phyloP scores from a whole-genome alignment of 2,888 invertebrate species.

The Apocheima hispidaria region DNA sequence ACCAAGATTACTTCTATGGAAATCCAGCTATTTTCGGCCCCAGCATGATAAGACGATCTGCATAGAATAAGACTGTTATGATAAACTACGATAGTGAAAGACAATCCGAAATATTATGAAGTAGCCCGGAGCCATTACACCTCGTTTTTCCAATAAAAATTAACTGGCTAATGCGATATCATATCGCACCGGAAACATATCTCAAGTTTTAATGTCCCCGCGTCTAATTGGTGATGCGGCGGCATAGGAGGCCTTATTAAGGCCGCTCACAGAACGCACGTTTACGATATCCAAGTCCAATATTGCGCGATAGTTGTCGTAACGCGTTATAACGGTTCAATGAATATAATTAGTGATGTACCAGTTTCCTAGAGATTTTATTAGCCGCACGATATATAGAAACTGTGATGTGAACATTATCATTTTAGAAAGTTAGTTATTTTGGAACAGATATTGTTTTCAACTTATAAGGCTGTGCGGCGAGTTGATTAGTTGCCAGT shows the following conservation, averaged over 20 bases:
- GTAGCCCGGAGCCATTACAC: slow-evolving; percentile 37
- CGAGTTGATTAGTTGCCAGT: slow-evolving; percentile 31
- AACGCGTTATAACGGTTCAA: slow-evolving; percentile 55
- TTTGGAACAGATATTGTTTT: slow-evolving; percentile 47
- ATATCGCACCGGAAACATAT: slow-evolving; percentile 78
- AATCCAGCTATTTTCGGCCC: too few relatives aligned
- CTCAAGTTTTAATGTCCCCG: slow-evolving; percentile 64
- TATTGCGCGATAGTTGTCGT: slow-evolving; percentile 51
- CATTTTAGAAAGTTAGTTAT: slow-evolving; percentile 50
- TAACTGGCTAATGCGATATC: slow-evolving; percentile 50
- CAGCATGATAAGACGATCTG: too few relatives aligned
- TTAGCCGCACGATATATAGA: slow-evolving; percentile 41
- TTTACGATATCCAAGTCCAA: slow-evolving; percentile 47
- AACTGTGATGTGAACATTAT: slow-evolving; percentile 46
- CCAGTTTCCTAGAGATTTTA: slow-evolving; percentile 54
- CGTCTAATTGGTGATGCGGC: slow-evolving; percentile 63
- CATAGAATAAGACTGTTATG: too few relatives aligned
- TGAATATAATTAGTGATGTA: slow-evolving; percentile 61
- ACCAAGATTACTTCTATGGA: too few relatives aligned
- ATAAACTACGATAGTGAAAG: slow-evolving; percentile 2
- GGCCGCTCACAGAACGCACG: slow-evolving; percentile 38
- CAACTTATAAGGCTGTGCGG: slow-evolving; percentile 42
- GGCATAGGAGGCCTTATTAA: slow-evolving; percentile 46
- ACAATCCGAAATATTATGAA: slow-evolving; percentile 34
- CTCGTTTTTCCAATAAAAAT: slow-evolving; percentile 48